Base-by-base conservation (phyloP, 1,140 invertebrate species). In the Drosophila grimshawi region DNA sequence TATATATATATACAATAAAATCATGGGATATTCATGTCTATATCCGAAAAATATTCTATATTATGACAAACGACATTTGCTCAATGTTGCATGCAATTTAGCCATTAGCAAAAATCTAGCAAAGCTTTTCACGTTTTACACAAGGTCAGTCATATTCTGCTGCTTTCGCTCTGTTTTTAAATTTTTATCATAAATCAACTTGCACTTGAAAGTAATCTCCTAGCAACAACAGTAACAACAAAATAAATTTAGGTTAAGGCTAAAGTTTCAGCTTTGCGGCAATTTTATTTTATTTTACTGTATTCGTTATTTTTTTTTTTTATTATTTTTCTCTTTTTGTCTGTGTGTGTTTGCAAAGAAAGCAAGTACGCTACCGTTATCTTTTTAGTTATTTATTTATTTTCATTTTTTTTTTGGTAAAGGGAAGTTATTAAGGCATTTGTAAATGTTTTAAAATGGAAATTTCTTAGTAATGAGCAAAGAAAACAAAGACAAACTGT, bases 131-230 rank as follows among this genome's bases (percentile, higher is more conserved):
- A 69, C 59, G 53, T 61, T 73, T 61, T 39, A 35, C 35, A 68
- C 64, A 73, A 73, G 70, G 70, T 68, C 41, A 68, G 3, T 48
- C 5, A 2, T 41, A 48, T 53, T 60, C 46, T 49, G 48, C 11
- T 56, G 8, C 43, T 46, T 11, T n/a, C 57, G 10, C 57, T 48
- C 30, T 46, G 39, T 55, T 57, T 71, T 59, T 64, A 11, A 62
- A 64, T 68, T 66, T 19, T 71, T 74, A 43, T 59, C 55, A 73
- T 72, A 66, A 78, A 71, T 61, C 67, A 77, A 80, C 81, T 67
- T 78, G 74, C 74, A 75, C 81, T 86, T 86, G 74, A 86, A 81
- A 71, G 63, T 81, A 85, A 85, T 85, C 81, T 78, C 76, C 69
- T 75, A 49, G 60, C 73, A 73, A 72, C 69, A 72, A 39, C 65